Base-by-base conservation (phyloP, 1,140 invertebrate genomes). In the Mycetomoellerius zeteki region DNA sequence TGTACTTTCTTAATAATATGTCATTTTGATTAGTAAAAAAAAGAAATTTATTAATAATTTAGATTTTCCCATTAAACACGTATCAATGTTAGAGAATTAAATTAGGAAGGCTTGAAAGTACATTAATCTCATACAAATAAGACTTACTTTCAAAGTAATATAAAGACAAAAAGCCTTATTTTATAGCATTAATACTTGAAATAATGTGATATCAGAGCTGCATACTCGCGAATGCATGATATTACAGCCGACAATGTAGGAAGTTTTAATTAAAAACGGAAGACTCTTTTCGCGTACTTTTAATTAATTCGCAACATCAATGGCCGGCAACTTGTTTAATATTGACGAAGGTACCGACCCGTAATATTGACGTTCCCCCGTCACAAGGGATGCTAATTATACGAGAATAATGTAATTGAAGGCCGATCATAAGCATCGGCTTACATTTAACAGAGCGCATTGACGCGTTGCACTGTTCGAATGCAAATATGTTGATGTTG, bases 291-390 rank as follows among this genome's bases (percentile, higher is more conserved):
- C 80, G 80, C 37, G 80, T 73, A 84, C 69, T 84, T 84, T 84
- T 84, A 84, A 84, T 84, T 84, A 84, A 84, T 84, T 84, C 37
- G 80, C 80, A 84, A 84, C 80, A 84, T 84, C 80, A 84, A 84
- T 84, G 62, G 69, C 80, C 54, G 37, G 69, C 37, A 85, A 85
- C 75, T 85, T 62, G 77, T 81, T 81, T 86, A 81, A 81, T 81
- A 81, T 81, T 86, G 76, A 86, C 65, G 77, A 43, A 86, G 62
- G 73, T 65, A 54, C 82, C 47, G 82, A 86, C 65, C 76, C 50
- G 30, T 60, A 81, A 62, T 71, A 67, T 82, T 71, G 27, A 82
- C 64, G 56, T 72, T 62, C 33, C 3, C 52, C 14, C 52, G 27
- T 86, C 65, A 80, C 50, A 81, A 86, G 76, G 24, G 65, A 69